phyloP scores from a whole-genome alignment of 2,888 invertebrate genomes.

The Branchinecta sandiegonensis region DNA sequence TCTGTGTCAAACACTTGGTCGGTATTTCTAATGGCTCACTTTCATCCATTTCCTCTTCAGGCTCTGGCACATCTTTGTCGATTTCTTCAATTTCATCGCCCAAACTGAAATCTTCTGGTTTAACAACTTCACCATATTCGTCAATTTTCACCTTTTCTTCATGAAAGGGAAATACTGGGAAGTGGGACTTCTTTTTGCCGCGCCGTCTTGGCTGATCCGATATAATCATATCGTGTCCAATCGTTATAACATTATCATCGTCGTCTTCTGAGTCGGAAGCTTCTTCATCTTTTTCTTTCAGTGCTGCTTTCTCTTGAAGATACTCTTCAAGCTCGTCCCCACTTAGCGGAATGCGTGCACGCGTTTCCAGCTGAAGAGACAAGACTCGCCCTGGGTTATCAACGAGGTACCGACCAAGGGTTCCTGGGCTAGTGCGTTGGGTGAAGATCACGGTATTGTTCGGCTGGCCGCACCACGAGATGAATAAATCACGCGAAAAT shows the following conservation, averaged over 20 bases:
- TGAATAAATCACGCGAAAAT: slow-evolving; percentile 81
- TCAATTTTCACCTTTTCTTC: slow-evolving; percentile 84
- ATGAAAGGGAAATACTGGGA: slow-evolving; percentile 89
- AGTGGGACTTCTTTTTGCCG: slow-evolving; percentile 48
- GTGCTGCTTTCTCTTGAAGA: slow-evolving; percentile 35
- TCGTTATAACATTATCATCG: slow-evolving; percentile 64
- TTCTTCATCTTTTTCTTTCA: slow-evolving; percentile 30
- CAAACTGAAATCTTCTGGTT: slow-evolving; percentile 77
- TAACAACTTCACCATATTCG: slow-evolving; percentile 91
- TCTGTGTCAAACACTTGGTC: slow-evolving; percentile 67
- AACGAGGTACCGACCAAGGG: slow-evolving; percentile 43
- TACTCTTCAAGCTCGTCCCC: slow-evolving; percentile 43
- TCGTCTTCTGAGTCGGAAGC: slow-evolving; percentile 67
- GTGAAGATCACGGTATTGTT: slow-evolving; percentile 91
- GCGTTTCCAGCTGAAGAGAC: slow-evolving; percentile 32
- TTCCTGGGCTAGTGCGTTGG: slow-evolving; percentile 16
- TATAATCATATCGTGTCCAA: slow-evolving; percentile 75
- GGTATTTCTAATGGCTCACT: slow-evolving; percentile 57
- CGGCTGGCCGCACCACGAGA: slow-evolving; percentile 80
- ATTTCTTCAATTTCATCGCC: slow-evolving; percentile 52
- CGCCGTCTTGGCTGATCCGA: background rate
- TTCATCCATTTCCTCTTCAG: slow-evolving; percentile 48
- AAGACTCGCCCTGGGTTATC: slow-evolving; percentile 8
- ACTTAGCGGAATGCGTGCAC: slow-evolving; percentile 39
- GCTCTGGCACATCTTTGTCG: slow-evolving; percentile 51